A percentile compares a stretch with the other conserved stretches of the same genome.
Conservation (phyloP, 2,888 invertebrate species). For the Drosophila conformis region DNA sequence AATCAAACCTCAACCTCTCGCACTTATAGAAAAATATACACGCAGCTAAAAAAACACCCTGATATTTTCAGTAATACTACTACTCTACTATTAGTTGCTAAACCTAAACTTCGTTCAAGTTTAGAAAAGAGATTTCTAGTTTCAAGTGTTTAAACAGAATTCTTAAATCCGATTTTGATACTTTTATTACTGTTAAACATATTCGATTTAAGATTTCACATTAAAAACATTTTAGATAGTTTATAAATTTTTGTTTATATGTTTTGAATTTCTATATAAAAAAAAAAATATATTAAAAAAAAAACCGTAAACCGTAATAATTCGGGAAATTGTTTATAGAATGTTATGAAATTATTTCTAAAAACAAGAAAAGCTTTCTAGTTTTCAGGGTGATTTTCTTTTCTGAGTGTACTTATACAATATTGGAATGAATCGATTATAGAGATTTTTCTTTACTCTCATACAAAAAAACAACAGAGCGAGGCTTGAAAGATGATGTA, state of each 20-base stretch:
- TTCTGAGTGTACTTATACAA: background rate
- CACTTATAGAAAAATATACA: background rate
- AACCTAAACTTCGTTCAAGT: background rate
- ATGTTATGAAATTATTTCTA: background rate
- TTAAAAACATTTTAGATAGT: background rate
- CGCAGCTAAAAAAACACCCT: background rate
- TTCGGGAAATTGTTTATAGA: background rate
- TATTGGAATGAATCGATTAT: conserved; percentile 32
- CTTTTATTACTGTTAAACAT: background rate
- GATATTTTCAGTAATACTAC: background rate
- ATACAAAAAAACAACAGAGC: conserved; percentile 7
- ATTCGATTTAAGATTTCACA: background rate
- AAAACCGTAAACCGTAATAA: background rate
- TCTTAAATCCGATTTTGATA: background rate
- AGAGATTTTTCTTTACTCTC: conserved; percentile 32
- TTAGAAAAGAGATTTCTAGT: background rate
- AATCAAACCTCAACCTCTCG: conserved; percentile 27
- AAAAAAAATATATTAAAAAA: background rate
- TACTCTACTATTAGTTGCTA: too few species aligned
- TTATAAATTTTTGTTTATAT: background rate
- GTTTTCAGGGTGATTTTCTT: background rate
- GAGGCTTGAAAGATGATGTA: background rate
- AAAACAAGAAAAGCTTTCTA: background rate
- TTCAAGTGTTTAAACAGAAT: background rate
- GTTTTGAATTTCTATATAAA: background rate